Percentiles rank a stretch among this genome's conserved stretches.
phyloP scores from a whole-genome alignment of 1,140 invertebrate species.

The Panagrolaimus sp. region DNA sequence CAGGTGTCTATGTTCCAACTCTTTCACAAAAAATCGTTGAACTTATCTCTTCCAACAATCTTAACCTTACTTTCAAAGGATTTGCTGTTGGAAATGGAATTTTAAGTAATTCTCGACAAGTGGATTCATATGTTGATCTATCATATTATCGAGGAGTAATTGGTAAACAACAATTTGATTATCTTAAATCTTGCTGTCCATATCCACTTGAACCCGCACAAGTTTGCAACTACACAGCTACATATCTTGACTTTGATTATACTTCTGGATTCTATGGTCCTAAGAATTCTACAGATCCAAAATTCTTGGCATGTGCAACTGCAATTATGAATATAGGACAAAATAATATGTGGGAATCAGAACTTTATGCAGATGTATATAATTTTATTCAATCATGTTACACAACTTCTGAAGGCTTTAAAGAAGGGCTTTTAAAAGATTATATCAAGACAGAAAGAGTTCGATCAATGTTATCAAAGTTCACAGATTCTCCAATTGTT shows the following conservation, averaged over 20 bases:
- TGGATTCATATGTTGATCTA: slow-evolving; percentile 62
- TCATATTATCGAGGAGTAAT: slow-evolving; percentile 63
- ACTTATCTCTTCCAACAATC: not conserved
- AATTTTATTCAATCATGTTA: not conserved
- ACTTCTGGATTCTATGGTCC: not conserved
- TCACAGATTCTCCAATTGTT: slow-evolving; percentile 59
- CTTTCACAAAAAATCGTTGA: not conserved
- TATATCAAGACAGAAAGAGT: not conserved
- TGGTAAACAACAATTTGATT: slow-evolving; percentile 42
- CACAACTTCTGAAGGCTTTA: not conserved
- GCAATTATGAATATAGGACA: not conserved
- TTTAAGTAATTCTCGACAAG: slow-evolving; percentile 58
- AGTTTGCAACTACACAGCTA: not conserved
- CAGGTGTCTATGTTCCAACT: not conserved
- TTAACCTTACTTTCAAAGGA: slow-evolving; percentile 56
- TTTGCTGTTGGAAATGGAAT: slow-evolving; percentile 64
- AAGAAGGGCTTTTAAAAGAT: not conserved
- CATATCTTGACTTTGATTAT: not conserved
- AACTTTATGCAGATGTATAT: not conserved
- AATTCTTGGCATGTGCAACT: not conserved
- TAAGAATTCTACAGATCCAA: not conserved
- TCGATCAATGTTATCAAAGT: slow-evolving; percentile 45
- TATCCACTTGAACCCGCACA: slow-evolving; percentile 28
- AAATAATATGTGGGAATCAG: not conserved
- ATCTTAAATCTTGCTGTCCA: slow-evolving; percentile 47